Conservation (phyloP, 2,888 invertebrate genomes). For the Meloe dianella region DNA sequence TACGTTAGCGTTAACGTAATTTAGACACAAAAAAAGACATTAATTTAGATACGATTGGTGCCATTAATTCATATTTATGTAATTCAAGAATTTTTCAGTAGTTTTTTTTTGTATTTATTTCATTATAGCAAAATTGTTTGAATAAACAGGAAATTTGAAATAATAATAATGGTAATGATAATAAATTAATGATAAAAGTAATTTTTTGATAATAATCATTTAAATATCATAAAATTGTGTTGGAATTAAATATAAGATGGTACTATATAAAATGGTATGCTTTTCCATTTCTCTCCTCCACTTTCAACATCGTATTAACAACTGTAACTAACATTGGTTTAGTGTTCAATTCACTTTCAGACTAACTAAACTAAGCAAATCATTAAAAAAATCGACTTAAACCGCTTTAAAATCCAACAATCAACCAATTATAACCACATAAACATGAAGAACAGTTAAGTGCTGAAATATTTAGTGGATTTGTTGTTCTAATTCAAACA, state of each 20-base stretch:
- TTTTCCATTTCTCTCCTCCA: slow-evolving; percentile 47
- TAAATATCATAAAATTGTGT: neutral
- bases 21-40: neutral
- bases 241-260: slow-evolving; percentile 22
- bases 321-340: slow-evolving; percentile 23
- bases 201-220: slow-evolving; percentile 3
- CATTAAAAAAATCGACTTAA: slow-evolving; percentile 15
- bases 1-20: neutral
- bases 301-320: slow-evolving; percentile 41
- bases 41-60: too few relatives aligned
- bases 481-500: neutral
- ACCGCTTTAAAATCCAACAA: neutral
- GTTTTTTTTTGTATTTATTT: neutral
- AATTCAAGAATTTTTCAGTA: neutral
- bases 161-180: neutral
- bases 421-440: neutral
- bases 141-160: slow-evolving; percentile 8
- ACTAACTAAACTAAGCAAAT: slow-evolving; percentile 1
- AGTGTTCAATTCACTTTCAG: slow-evolving; percentile 33
- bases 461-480: neutral
- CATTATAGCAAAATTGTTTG: too few relatives aligned
- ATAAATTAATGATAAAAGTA: neutral
- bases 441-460: slow-evolving; percentile 21
- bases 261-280: slow-evolving; percentile 35
- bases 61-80: too few relatives aligned